Evolutionary conservation across 2,888 invertebrate species (phyloP).

Genomic region (Reticulitermes lucifugus): DNA sequence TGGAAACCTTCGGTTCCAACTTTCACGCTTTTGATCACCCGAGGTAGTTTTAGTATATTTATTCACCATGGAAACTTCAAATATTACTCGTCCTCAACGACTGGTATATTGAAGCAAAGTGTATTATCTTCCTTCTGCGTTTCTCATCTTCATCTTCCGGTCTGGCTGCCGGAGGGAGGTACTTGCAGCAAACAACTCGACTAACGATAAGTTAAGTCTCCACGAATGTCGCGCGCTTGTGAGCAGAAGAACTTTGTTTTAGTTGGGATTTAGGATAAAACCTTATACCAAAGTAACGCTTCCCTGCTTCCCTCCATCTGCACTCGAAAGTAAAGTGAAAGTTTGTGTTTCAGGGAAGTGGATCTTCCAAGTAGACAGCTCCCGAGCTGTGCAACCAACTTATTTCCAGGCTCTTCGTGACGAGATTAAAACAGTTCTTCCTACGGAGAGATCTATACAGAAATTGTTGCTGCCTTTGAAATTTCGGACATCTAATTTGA

Average conservation of each 20-base stretch:
- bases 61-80: too few species aligned
- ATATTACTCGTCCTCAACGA: background rate
- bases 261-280: conserved; percentile 45
- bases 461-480: too few species aligned
- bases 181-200: conserved; percentile 45
- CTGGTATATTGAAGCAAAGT: background rate
- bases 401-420: background rate
- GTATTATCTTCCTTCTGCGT: background rate
- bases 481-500: too few species aligned
- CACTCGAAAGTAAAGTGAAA: conserved; percentile 33
- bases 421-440: background rate
- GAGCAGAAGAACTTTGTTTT: conserved; percentile 44
- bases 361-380: background rate
- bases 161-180: background rate
- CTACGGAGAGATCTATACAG: too few species aligned
- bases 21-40: too few species aligned
- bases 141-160: background rate
- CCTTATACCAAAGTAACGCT: conserved; percentile 40
- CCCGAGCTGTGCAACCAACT: conserved; percentile 14
- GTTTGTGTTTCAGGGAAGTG: conserved; percentile 19
- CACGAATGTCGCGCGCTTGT: conserved; percentile 46
- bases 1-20: too few species aligned
- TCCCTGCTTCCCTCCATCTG: conserved; percentile 12
- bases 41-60: too few species aligned
- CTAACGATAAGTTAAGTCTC: conserved; percentile 50